Evolutionary conservation across 1,140 invertebrate species (phyloP).

Genomic region (Drosophila bocqueti): DNA sequence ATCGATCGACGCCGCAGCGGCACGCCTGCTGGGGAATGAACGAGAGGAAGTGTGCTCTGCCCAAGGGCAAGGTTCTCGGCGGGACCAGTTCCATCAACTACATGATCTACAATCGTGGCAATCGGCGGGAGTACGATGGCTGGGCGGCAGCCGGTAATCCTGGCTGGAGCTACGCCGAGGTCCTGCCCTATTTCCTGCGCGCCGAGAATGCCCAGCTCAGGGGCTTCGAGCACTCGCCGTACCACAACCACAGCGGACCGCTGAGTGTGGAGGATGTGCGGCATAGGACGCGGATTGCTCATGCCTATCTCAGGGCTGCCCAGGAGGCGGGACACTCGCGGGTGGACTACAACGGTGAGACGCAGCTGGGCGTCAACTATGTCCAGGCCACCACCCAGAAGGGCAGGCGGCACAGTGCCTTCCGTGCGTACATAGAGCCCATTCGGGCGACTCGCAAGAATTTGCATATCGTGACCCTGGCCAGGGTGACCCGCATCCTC

Average conservation of each 20-base stretch:
- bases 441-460: constrained; percentile 87
- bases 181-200: constrained; percentile 89
- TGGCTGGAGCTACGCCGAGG: constrained; percentile 91
- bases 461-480: constrained; percentile 87
- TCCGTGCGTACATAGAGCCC: constrained; percentile 87
- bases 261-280: constrained; percentile 86
- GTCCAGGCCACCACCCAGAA: constrained; percentile 88
- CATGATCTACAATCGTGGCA: constrained; percentile 95
- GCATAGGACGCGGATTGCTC: constrained; percentile 86
- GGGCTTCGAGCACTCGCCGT: constrained; percentile 85
- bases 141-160: constrained; percentile 90
- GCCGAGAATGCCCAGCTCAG: constrained; percentile 87
- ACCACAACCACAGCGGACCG: constrained; percentile 87
- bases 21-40: constrained; percentile 87
- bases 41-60: constrained; percentile 86
- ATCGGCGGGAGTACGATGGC: constrained; percentile 90
- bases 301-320: constrained; percentile 88
- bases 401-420: constrained; percentile 86
- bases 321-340: constrained; percentile 87
- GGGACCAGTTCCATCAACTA: constrained; percentile 93
- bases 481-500: constrained; percentile 88
- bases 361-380: constrained; percentile 88
- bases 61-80: constrained; percentile 89
- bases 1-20: constrained; percentile 88
- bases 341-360: constrained; percentile 89